phyloP scores from a whole-genome alignment of 2,113 vertebrate genomes.

The Scopus umbretta region DNA sequence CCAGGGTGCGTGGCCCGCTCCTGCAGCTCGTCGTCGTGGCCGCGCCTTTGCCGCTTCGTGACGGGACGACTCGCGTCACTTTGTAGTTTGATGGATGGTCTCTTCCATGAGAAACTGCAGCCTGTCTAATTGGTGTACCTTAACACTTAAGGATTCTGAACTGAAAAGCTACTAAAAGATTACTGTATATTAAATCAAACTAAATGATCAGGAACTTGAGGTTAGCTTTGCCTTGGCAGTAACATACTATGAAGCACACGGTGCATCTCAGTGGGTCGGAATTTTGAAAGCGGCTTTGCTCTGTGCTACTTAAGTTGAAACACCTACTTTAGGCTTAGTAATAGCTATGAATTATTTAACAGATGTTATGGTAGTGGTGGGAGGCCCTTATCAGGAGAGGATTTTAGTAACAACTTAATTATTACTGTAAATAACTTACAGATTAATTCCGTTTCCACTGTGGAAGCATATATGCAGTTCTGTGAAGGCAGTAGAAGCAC shows the following conservation, averaged over 20 bases:
- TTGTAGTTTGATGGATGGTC: background rate
- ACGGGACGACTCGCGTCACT: fast-evolving
- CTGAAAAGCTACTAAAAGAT: background rate
- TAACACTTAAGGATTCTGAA: background rate
- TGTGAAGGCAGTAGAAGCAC: background rate
- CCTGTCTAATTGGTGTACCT: background rate
- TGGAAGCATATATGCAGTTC: background rate
- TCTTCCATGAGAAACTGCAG: background rate
- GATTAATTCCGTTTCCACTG: background rate
- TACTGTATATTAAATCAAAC: background rate
- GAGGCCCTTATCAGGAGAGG: background rate
- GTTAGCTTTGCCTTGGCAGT: background rate
- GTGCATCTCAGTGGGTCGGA: background rate
- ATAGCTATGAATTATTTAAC: background rate
- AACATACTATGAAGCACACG: background rate
- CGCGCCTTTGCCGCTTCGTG: background rate
- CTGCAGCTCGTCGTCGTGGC: fast-evolving
- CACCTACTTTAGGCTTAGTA: background rate
- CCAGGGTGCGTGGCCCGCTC: background rate
- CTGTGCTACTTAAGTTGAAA: background rate
- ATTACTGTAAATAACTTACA: background rate
- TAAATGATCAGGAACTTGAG: background rate
- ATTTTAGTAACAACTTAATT: background rate
- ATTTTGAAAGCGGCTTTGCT: background rate
- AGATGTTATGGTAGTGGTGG: background rate